Base-by-base conservation (phyloP, 1,140 invertebrate species). In the Dreissena polymorpha region DNA sequence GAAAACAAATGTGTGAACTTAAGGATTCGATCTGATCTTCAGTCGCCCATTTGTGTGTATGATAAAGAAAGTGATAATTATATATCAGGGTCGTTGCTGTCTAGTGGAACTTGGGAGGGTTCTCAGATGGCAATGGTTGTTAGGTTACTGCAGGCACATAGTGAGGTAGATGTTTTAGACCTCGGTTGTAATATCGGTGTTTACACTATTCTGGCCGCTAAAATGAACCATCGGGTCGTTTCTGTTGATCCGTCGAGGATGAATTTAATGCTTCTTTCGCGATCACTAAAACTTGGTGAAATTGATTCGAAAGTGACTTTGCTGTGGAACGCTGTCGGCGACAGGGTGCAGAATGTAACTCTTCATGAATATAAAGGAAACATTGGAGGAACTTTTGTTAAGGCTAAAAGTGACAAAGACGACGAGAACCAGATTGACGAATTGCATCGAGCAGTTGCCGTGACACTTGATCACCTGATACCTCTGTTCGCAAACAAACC, bases 111-210 rank as follows among this genome's bases (percentile, higher is more conserved):
- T 5, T 85, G 76, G 76, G 76, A 85, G 39, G 69, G 57, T 27
- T 64, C 80, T n/a, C 70, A 78, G 14, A n/a, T 85, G 13, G 64
- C 80, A 29, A 25, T 63, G 13, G 67, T 71, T 10, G 75, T 69
- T 50, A 63, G 75, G 14, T 29, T 81, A 21, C 69, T 85, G 0
- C 27, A 49, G 10, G n/a, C 49, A 16, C 25, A 81, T 50, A 27
- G 25, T 25, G 71, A 85, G 18, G 63, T 84, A 23, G 60, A 64
- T 7, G 79, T 91, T 13, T 71, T 91, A 16, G 90, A 91, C 75
- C 50, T 91, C n/a, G 90, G 90, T 10, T 86, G 88, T 29, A 90
- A 91, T 78, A 87, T 91, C 49, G 90, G 90, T 63, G 90, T 86
- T 29, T 89, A 88, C 55, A 84, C 85, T n/a, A 83, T 91, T 16